These are phyloP conservation scores for Callimorpha dominula DNA, from an alignment of 2,888 invertebrate genomes.

Conservation along the genomic window DNA sequence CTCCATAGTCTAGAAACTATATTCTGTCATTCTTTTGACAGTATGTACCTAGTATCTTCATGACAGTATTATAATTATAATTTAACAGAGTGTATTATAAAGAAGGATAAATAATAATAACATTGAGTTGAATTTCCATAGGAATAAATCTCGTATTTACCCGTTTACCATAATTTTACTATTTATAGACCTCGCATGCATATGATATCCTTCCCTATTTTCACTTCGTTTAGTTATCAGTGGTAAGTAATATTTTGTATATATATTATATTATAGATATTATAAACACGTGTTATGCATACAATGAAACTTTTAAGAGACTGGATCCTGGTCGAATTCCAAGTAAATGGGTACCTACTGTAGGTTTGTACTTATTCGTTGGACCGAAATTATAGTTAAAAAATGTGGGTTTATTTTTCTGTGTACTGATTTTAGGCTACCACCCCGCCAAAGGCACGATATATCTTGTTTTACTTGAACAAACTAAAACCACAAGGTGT, in stretches of 20 bases:
- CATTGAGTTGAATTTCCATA: neutral
- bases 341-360: no score
- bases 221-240: neutral
- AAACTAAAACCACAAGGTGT: no score
- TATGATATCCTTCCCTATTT: neutral
- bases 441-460: no score
- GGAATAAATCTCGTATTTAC: neutral
- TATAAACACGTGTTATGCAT: no score
- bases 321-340: no score
- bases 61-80: neutral
- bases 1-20: neutral
- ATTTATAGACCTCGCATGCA: neutral
- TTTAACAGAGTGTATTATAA: neutral
- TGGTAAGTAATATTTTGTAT: neutral
- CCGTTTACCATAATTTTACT: neutral
- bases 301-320: no score
- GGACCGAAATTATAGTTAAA: no score
- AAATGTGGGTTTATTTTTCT: no score
- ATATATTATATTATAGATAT: no score
- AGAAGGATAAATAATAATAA: neutral
- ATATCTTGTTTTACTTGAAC: no score
- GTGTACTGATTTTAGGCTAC: no score
- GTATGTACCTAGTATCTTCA: neutral
- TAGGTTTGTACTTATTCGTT: no score
- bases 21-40: neutral